These are phyloP conservation scores for Chascanopsetta lugubris DNA, from an alignment of 2,113 vertebrate species.

Conservation along the genomic window DNA sequence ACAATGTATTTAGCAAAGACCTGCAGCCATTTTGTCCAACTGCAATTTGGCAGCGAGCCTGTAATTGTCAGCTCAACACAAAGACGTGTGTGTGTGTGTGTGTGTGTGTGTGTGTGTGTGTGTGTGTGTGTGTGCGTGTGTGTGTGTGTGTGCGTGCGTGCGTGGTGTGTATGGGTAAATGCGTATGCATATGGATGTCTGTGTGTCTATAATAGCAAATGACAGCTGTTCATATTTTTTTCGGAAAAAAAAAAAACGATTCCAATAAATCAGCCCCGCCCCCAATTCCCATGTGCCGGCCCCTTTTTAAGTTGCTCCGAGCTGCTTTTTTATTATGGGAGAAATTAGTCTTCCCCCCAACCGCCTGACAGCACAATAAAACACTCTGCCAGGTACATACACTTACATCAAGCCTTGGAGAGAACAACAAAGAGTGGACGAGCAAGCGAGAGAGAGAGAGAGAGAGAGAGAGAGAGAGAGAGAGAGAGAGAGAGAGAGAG, in stretches of 20 bases:
- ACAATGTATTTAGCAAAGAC: no score
- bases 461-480: slow-evolving; percentile 11
- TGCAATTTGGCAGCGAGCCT: no score
- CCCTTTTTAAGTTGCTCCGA: slow-evolving; percentile 70
- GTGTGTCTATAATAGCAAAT: no score
- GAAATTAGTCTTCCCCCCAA: slow-evolving; percentile 71
- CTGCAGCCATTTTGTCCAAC: no score
- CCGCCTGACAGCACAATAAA: slow-evolving; percentile 76
- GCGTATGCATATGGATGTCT: no score
- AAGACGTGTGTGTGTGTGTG: slow-evolving; percentile 1
- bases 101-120: slow-evolving; percentile 28
- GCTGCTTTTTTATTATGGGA: slow-evolving; percentile 71
- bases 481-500: slow-evolving; percentile 18
- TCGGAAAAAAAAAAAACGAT: slow-evolving; percentile 57
- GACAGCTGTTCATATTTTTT: slow-evolving; percentile 70
- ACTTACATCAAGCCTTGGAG: slow-evolving; percentile 64
- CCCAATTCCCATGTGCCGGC: slow-evolving; percentile 52
- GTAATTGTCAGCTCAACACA: no score
- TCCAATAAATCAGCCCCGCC: slow-evolving; percentile 70
- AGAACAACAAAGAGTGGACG: no score
- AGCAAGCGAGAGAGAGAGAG: slow-evolving; percentile 29
- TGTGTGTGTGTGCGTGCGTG: slow-evolving; percentile 30
- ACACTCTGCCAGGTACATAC: slow-evolving; percentile 72
- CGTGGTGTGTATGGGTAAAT: slow-evolving; percentile 28
- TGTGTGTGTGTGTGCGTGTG: slow-evolving; percentile 7